Evolutionary conservation across 2,113 vertebrate genomes (phyloP), one percentile per base, ranked within the genome.

Genomic region (Centropus bengalensis): DNA sequence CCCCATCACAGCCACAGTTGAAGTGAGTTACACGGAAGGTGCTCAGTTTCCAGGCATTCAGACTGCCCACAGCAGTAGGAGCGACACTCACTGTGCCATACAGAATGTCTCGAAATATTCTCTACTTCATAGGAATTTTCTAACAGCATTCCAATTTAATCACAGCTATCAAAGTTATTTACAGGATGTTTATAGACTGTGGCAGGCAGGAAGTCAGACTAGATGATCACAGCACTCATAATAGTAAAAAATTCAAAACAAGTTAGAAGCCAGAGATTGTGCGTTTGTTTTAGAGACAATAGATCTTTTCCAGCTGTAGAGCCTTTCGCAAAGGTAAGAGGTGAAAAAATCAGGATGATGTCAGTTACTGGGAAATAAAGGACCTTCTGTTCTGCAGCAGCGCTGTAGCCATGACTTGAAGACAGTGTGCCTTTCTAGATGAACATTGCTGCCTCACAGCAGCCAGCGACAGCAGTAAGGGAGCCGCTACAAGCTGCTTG

Each of bases 151-250:
- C 94, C 91, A 78, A 24, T 90, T 92, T 95, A 96, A 95, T 91
- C 92, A 84, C 68, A 86, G 64, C 73, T 92, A 79, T 94, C 85
- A 85, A 69, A 97, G 86, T 64, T 95, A 94, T 97, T 97, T 91
- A 95, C 94, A 94, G 96, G 95, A 97, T 95, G 96, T 97, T 97
- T 97, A 96, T 95, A 93, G 89, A 92, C 40, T 8, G 1, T 16
- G 44, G 40, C 11, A 68, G 91, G 79, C 91, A 96, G 94, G 95
- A 95, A 95, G 89, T 54, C 26, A 20, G 73, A 91, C 86, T 87
- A 87, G 91, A 96, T 94, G 95, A 95, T 92, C 93, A 94, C 84
- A 95, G 69, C 33, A 89, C 77, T 55, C 67, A n/a, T 73, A 95
- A 91, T 76, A 89, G 68, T 75, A 86, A 88, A 93, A 94, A 94